phyloP scores from a whole-genome alignment of 2,888 invertebrate species.

The Alviniconcha strummeri region DNA sequence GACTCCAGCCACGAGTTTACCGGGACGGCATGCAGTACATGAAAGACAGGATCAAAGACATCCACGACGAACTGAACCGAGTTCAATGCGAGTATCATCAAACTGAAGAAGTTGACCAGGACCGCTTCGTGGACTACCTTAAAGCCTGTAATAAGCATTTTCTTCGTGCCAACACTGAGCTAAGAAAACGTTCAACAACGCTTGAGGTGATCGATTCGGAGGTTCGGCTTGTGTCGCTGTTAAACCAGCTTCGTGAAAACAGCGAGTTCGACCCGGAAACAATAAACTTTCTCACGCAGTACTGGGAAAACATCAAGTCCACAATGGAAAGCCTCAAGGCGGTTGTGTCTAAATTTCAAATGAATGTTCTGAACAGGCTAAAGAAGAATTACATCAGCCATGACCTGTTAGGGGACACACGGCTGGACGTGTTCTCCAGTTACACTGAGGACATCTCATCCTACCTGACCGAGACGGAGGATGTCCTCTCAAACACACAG shows the following conservation, averaged over 20 bases:
- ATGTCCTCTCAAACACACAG: conserved; percentile 52
- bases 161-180: conserved; percentile 62
- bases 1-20: conserved; percentile 61
- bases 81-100: conserved; percentile 58
- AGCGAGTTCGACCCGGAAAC: conserved; percentile 53
- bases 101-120: conserved; percentile 61
- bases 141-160: conserved; percentile 59
- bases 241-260: conserved; percentile 59
- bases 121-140: conserved; percentile 57
- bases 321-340: conserved; percentile 54
- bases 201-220: conserved; percentile 58
- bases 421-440: conserved; percentile 58
- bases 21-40: conserved; percentile 66
- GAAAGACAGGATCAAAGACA: conserved; percentile 54
- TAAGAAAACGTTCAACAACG: conserved; percentile 54
- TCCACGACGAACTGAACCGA: conserved; percentile 58
- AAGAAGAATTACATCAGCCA: conserved; percentile 64
- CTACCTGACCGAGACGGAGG: conserved; percentile 57
- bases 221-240: conserved; percentile 53
- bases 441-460: conserved; percentile 61
- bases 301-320: conserved; percentile 65
- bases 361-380: conserved; percentile 60
- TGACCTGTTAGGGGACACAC: conserved; percentile 51
- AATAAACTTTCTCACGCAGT: conserved; percentile 60
- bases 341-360: conserved; percentile 58